A percentile compares a stretch with the other conserved stretches of the same genome.
These are phyloP conservation scores for Parauchenoglanis ngamensis DNA, from an alignment of 2,797 vertebrate genomes.

Conservation along the genomic window DNA sequence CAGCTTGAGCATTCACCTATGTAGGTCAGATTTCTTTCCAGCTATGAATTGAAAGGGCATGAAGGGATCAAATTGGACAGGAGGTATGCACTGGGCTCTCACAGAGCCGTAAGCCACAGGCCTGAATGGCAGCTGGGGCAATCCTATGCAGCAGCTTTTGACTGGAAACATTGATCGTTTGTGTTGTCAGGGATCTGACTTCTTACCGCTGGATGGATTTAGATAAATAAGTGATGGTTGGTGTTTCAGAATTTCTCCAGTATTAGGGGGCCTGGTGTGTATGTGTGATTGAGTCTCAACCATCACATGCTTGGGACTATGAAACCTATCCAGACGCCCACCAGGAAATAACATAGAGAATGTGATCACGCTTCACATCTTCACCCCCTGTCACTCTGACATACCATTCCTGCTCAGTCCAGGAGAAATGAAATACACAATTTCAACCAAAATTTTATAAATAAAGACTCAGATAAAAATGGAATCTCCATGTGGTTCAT, in stretches of 20 bases:
- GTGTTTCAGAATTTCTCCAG: slow-evolving; percentile 23
- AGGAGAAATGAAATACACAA: background rate
- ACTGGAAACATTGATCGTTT: slow-evolving; percentile 43
- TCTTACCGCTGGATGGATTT: slow-evolving; percentile 22
- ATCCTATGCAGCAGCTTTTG: slow-evolving; percentile 23
- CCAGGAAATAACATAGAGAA: background rate
- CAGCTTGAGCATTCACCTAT: slow-evolving; percentile 42
- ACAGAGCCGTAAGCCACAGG: slow-evolving; percentile 11
- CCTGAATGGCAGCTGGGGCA: slow-evolving; percentile 45
- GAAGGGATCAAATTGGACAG: slow-evolving; percentile 40
- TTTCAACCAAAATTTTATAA: background rate
- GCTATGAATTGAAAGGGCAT: slow-evolving; percentile 37
- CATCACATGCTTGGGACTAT: background rate
- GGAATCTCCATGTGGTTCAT: background rate
- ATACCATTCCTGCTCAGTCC: background rate
- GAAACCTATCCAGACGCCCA: background rate
- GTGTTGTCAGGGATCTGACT: slow-evolving; percentile 43
- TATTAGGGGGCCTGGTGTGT: slow-evolving; percentile 12
- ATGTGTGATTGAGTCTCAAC: slow-evolving; percentile 25
- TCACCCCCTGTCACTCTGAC: background rate
- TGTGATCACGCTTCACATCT: background rate
- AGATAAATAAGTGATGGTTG: slow-evolving; percentile 45
- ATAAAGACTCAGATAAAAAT: background rate
- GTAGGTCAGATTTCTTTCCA: slow-evolving; percentile 47
- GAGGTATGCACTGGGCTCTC: background rate